Evolutionary conservation across 2,797 vertebrate genomes (phyloP).

Genomic region (Anableps anableps): DNA sequence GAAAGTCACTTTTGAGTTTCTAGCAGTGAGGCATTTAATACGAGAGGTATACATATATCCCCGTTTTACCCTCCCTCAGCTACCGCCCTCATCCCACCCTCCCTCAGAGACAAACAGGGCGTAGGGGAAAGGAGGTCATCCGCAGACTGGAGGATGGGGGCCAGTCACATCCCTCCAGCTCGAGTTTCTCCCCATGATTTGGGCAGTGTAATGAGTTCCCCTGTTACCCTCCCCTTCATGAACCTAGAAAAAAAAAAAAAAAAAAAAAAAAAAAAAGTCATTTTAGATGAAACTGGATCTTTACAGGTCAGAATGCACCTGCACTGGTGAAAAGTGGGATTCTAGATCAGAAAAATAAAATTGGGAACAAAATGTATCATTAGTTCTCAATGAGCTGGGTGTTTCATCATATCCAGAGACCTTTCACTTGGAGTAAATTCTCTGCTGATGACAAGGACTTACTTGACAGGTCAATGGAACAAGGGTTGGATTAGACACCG

Average conservation of each 20-base stretch:
- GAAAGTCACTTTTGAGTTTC: slow-evolving; percentile 69
- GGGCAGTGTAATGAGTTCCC: slow-evolving; percentile 88
- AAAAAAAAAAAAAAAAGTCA: background rate
- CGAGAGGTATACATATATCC: slow-evolving; percentile 78
- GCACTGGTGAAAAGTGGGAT: background rate
- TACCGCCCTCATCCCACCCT: slow-evolving; percentile 74
- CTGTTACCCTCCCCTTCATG: slow-evolving; percentile 85
- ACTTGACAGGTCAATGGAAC: slow-evolving; percentile 77
- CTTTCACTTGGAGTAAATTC: accelerated
- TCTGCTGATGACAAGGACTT: slow-evolving; percentile 13
- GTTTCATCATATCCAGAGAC: slow-evolving; percentile 72
- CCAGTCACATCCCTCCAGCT: slow-evolving; percentile 68
- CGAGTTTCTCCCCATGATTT: slow-evolving; percentile 82
- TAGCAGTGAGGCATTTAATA: slow-evolving; percentile 76
- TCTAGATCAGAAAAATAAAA: slow-evolving; percentile 57
- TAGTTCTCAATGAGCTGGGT: slow-evolving; percentile 73
- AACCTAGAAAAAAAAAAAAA: slow-evolving; percentile 73
- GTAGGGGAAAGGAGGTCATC: slow-evolving; percentile 58
- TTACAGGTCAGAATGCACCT: background rate
- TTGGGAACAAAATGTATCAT: slow-evolving; percentile 76
- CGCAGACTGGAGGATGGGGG: slow-evolving; percentile 62
- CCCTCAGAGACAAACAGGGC: slow-evolving; percentile 73
- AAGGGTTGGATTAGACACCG: slow-evolving; percentile 84
- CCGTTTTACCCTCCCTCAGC: slow-evolving; percentile 77
- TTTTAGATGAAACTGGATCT: background rate